A percentile compares a stretch with the other conserved stretches of the same genome.
Evolutionary conservation across 2,888 invertebrate genomes (phyloP).

Genomic region (Dascillus cervinus): DNA sequence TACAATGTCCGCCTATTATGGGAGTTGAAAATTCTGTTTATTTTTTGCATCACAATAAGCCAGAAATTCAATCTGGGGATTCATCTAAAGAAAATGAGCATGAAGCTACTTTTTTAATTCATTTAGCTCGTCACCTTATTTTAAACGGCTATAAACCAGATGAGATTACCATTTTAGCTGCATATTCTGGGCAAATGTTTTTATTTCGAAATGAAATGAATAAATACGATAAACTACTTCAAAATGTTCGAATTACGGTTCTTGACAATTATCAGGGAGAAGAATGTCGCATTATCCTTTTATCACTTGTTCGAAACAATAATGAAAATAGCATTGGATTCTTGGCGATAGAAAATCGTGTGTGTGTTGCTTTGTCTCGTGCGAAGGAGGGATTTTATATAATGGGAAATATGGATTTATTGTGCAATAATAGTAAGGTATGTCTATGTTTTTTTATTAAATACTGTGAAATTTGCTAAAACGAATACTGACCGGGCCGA

Average conservation of each 20-base stretch:
- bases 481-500: no score
- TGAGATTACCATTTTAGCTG: conserved; percentile 66
- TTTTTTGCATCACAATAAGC: conserved; percentile 56
- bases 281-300: conserved; percentile 68
- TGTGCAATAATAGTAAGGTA: conserved; percentile 45
- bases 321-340: conserved; percentile 61
- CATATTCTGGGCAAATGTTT: conserved; percentile 64
- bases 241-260: conserved; percentile 53
- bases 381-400: conserved; percentile 65
- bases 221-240: conserved; percentile 28
- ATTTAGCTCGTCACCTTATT: conserved; percentile 54
- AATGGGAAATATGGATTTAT: conserved; percentile 61
- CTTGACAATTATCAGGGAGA: conserved; percentile 80
- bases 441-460: no score
- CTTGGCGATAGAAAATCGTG: conserved; percentile 58
- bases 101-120: conserved; percentile 58
- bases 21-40: conserved; percentile 58
- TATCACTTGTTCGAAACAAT: conserved; percentile 75
- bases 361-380: conserved; percentile 71
- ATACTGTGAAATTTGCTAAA: no score
- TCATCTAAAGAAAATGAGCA: conserved; percentile 54
- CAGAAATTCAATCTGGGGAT: conserved; percentile 50
- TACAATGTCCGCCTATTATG: conserved; percentile 47
- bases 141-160: conserved; percentile 50
- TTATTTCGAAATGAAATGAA: conserved; percentile 46